phyloP scores from a whole-genome alignment of 1,140 invertebrate genomes.

The Grapholita molesta region DNA sequence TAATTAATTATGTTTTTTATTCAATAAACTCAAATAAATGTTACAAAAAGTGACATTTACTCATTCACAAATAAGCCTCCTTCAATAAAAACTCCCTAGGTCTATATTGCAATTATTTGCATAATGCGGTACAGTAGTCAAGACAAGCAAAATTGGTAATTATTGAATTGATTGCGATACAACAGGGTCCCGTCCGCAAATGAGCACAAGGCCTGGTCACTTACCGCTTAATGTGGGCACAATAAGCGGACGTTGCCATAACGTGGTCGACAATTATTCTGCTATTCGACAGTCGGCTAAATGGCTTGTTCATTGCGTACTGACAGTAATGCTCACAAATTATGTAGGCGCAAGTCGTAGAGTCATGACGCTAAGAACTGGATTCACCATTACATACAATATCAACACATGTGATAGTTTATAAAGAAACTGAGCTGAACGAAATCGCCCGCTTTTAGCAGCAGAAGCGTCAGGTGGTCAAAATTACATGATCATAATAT shows the following conservation, averaged over 20 bases:
- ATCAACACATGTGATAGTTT: no score
- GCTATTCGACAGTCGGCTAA: conserved; percentile 35
- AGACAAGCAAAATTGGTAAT: background rate
- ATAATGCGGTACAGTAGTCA: background rate
- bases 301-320: conserved; percentile 20
- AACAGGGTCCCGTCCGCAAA: conserved; percentile 26
- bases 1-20: no score
- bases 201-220: conserved; percentile 45
- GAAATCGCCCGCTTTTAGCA: no score
- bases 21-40: no score
- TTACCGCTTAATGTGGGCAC: conserved; percentile 49
- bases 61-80: no score
- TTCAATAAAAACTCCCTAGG: no score
- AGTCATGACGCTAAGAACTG: background rate
- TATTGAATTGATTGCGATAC: conserved; percentile 18
- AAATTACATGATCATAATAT: no score
- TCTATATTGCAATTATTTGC: no score
- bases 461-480: no score
- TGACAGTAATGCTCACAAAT: background rate
- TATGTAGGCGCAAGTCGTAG: background rate
- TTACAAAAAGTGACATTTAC: no score
- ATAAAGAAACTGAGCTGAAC: no score
- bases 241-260: conserved; percentile 67
- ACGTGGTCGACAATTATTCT: conserved; percentile 45
- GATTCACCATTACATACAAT: background rate